Evolutionary conservation across 1,140 invertebrate genomes (phyloP), one percentile per base, ranked within the genome.

Genomic region (Musca vetustissima): DNA sequence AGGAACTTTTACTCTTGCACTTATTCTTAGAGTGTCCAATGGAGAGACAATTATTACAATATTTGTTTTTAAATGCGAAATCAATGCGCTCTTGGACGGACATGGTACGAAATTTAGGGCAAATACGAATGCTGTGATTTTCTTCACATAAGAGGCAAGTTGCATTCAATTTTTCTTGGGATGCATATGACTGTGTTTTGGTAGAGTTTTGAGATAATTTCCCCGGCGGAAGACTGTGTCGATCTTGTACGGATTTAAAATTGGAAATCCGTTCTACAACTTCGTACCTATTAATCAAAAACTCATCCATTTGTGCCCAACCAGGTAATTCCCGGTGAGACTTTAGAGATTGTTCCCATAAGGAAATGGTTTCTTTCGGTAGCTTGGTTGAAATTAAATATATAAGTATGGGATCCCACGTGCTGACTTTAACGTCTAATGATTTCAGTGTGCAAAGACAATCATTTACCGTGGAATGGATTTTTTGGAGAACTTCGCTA

Each of bases 351-450:
- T 55, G 52, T 55, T 55, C 52, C 52, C 52, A 55, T 24, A 11
- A 9, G 0, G 52, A 22, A 1, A 55, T 21, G 8, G 52, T 55
- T 21, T 24, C 19, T 15, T 55, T 14, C 2, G 53, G 53, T 2
- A 57, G 24, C 25, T 57, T 57, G 1, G 32, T 57, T 14, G 53
- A 57, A 4, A 57, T 57, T 28, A n/a, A n/a, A n/a, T n/a, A n/a
- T n/a, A n/a, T n/a, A n/a, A n/a, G n/a, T n/a, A 57, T 57, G 15
- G 53, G 53, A n/a, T 57, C 53, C 53, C 53, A 57, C 7, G 24
- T 28, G 22, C 28, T n/a, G 11, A 50, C 49, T 19, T 50, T 17
- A 8, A 50, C 49, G 11, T 21, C 49, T 50, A 50, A 21, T 4
- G 49, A 19, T 50, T 21, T 50, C 1, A 50, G 49, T 2, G 49